phyloP scores from a whole-genome alignment of 2,888 invertebrate species.

The Axea sp. region DNA sequence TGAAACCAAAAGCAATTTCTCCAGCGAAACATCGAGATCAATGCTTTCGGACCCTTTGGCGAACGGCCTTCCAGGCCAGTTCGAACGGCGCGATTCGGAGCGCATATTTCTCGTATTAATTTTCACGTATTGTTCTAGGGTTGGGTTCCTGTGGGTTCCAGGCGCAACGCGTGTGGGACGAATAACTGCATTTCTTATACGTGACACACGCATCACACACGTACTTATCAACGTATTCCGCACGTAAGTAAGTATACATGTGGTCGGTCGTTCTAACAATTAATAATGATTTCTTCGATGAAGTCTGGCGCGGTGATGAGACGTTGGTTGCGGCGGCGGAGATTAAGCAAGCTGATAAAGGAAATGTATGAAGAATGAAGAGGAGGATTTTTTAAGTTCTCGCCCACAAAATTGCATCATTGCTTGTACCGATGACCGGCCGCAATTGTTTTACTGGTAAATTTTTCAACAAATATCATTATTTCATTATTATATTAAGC shows the following conservation, averaged over 20 bases:
- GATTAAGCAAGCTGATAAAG: constrained; percentile 57
- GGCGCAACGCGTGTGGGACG: constrained; percentile 68
- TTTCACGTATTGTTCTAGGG: constrained; percentile 65
- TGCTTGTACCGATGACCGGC: constrained; percentile 10
- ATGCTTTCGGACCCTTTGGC: neutral
- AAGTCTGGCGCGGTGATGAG: constrained; percentile 53
- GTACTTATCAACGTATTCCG: constrained; percentile 38
- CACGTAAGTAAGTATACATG: constrained; percentile 40
- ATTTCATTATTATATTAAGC: constrained; percentile 61
- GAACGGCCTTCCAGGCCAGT: no score
- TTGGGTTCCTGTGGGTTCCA: constrained; percentile 61
- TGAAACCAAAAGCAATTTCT: constrained; percentile 36
- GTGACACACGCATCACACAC: constrained; percentile 69
- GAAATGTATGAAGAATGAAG: constrained; percentile 58
- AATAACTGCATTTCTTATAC: constrained; percentile 74
- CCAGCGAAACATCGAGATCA: constrained; percentile 9
- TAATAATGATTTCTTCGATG: constrained; percentile 58
- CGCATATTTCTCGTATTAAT: constrained; percentile 46
- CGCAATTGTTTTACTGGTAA: constrained; percentile 27
- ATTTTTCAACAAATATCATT: constrained; percentile 26
- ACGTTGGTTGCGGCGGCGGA: constrained; percentile 32
- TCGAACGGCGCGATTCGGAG: no score
- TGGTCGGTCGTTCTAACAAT: constrained; percentile 55
- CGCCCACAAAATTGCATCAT: constrained; percentile 51
- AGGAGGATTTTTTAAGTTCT: constrained; percentile 48